Base-by-base conservation (phyloP, 2,797 vertebrate genomes). In the Myripristis murdjan region DNA sequence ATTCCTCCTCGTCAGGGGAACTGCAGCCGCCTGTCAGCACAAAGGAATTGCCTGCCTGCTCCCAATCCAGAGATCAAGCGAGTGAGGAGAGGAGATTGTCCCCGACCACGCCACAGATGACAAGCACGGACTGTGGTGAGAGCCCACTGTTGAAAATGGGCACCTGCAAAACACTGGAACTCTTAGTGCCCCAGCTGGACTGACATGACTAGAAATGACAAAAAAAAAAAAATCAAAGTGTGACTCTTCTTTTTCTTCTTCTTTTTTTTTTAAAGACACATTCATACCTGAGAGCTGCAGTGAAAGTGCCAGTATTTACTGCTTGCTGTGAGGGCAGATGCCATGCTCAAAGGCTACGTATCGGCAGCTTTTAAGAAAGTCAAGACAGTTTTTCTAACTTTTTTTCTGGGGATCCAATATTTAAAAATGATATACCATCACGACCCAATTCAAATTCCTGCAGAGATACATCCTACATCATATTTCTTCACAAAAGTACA, bases 1-100 rank as follows among this genome's bases (percentile, higher is more conserved):
- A 91, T 84, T 89, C 73, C 73, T 60, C 61, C 77, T 82, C 65
- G 77, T 87, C 70, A 86, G 77, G 78, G 77, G 57, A 77, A 60
- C 69, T 68, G 73, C 59, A 16, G 51, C 63, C 69, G 62, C 63
- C 80, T 86, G 88, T 85, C 83, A 87, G 77, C 80, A 81, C 71
- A 75, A 76, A 78, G 75, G 81, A 83, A 87, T 91, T 79, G 79
- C 73, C 83, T 87, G 76, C 78, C 70, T 77, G 68, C 77, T 76
- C 75, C 79, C 78, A 72, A 83, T 84, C 79, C 69, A 75, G 52
- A 88, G 87, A 88, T 81, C 73, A 78, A 81, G 81, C 64, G 55
- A 80, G 78, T 63, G 86, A 78, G 55, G 49, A 76, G 76, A 56
- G 61, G 69, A 78, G 64, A 68, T 23, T 35, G 70, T 77, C 63